Evolutionary conservation across 2,888 invertebrate species (phyloP).

Genomic region (Diarsia mendica): DNA sequence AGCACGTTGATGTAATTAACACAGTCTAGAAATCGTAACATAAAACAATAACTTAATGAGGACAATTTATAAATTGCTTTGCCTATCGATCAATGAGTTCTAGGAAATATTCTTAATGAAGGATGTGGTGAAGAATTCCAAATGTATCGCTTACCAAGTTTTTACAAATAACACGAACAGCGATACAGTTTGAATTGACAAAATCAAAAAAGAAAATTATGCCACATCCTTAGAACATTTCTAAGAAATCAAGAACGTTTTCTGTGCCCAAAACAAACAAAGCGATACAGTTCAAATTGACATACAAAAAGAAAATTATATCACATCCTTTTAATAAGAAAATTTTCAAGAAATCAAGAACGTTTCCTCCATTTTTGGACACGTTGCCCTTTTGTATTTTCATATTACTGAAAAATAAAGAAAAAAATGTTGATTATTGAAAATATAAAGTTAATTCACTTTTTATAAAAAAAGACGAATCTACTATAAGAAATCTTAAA

Average conservation of each 20-base stretch:
- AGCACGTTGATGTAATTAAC: not conserved
- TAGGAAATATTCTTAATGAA: not conserved
- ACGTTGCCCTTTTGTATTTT: not conserved
- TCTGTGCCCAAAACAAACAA: no score
- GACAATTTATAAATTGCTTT: constrained; percentile 15
- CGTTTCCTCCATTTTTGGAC: not conserved
- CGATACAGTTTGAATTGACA: no score
- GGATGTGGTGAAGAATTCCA: not conserved
- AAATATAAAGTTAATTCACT: constrained; percentile 19
- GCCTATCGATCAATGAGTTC: not conserved
- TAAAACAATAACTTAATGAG: constrained; percentile 20
- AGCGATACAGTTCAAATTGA: not conserved
- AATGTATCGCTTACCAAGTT: no score
- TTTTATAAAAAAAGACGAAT: not conserved
- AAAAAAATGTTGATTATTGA: not conserved
- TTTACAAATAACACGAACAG: no score
- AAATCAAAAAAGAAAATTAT: no score
- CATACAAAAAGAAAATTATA: not conserved
- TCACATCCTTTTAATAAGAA: not conserved
- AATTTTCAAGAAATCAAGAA: not conserved
- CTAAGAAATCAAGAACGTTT: no score
- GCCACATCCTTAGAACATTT: no score
- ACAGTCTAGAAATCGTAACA: constrained; percentile 10
- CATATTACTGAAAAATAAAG: not conserved
- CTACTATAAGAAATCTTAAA: not conserved